These are phyloP conservation scores for Drosophila biarmipes DNA, from an alignment of 1,140 invertebrate genomes.

Conservation along the genomic window DNA sequence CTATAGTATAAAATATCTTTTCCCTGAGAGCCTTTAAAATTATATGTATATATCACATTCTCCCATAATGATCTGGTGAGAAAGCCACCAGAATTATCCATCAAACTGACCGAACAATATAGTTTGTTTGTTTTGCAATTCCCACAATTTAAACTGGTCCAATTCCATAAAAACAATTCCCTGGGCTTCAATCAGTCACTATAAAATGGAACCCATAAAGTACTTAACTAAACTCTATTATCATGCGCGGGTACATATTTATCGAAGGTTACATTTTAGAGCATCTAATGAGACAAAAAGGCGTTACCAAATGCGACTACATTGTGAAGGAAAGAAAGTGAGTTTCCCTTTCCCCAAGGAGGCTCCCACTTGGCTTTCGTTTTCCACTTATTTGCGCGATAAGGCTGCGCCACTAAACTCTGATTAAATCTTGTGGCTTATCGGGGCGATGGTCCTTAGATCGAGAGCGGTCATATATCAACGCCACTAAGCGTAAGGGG, in stretches of 20 bases:
- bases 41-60: too few relatives aligned
- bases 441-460: slow-evolving; percentile 27
- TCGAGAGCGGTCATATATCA: slow-evolving; percentile 45
- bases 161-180: too few relatives aligned
- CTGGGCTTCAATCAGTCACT: too few relatives aligned
- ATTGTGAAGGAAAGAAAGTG: not conserved
- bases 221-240: too few relatives aligned
- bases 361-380: not conserved
- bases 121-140: not conserved
- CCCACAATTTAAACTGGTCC: slow-evolving; percentile 2
- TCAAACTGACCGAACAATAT: not conserved
- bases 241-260: too few relatives aligned
- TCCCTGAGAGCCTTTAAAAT: too few relatives aligned
- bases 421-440: slow-evolving; percentile 51
- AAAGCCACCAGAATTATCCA: not conserved
- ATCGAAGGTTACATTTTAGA: not conserved
- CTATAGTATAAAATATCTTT: too few relatives aligned
- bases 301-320: not conserved
- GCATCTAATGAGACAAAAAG: not conserved
- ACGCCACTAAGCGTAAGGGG: slow-evolving; percentile 49
- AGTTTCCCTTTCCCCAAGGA: not conserved
- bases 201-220: not conserved
- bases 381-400: slow-evolving; percentile 19
- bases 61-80: not conserved
- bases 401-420: slow-evolving; percentile 22